A percentile compares a stretch with the other conserved stretches of the same genome.
Conservation (phyloP, 2,113 vertebrate species). For the Asarcornis scutulata region DNA sequence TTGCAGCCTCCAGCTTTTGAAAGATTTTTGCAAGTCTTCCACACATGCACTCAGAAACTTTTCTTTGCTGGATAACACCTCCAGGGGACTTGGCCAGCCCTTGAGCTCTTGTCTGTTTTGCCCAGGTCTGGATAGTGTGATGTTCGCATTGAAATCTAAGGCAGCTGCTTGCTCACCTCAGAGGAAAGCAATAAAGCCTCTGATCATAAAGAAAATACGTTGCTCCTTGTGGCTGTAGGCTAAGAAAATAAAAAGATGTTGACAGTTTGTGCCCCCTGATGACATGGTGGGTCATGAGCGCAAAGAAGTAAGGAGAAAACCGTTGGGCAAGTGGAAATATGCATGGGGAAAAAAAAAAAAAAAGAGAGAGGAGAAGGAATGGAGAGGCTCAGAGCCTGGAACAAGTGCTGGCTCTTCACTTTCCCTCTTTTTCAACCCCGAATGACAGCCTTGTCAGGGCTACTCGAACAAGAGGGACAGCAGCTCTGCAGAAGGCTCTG, state of each 20-base stretch:
- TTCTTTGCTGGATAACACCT: not conserved
- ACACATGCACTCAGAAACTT: not conserved
- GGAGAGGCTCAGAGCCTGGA: not conserved
- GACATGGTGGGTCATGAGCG: rapidly evolving
- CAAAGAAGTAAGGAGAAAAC: not conserved
- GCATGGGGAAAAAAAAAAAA: not conserved
- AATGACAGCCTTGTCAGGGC: not conserved
- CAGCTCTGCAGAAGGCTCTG: not conserved
- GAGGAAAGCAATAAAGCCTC: not conserved
- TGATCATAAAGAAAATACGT: not conserved
- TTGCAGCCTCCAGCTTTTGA: not conserved
- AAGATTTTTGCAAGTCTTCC: too few relatives aligned
- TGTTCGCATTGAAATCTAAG: not conserved
- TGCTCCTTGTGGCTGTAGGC: not conserved
- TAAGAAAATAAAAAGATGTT: not conserved
- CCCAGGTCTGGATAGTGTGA: not conserved
- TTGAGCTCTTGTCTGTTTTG: not conserved
- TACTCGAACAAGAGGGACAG: not conserved
- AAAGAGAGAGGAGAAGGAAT: not conserved
- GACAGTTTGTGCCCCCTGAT: not conserved
- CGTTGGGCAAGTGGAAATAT: not conserved
- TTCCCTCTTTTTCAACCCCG: not conserved
- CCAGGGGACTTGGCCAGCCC: not conserved
- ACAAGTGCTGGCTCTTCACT: not conserved
- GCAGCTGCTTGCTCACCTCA: not conserved